Base-by-base conservation (phyloP, 2,113 vertebrate genomes). In the Piprites chloris region DNA sequence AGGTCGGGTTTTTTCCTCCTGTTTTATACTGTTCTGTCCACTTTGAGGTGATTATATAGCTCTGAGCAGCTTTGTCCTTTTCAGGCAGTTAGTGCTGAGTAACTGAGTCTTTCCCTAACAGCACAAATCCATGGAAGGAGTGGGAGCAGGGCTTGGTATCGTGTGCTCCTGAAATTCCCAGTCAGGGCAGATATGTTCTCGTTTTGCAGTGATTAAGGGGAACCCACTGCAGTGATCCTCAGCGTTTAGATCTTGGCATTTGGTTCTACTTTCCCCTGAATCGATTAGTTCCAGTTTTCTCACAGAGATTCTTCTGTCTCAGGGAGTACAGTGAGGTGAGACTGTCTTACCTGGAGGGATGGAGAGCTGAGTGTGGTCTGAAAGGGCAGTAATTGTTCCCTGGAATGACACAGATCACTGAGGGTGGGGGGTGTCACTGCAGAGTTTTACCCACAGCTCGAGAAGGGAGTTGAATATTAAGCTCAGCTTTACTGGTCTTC, bases 61-160 rank as follows among this genome's bases (percentile, higher is more conserved):
- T 95, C 72, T n/a, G 56, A 41, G n/a, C 46, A 81, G 41, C 84
- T 95, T 87, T 87, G 62, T 87, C 35, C 91, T 92, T 86, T 93
- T 28, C 73, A 61, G 83, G 81, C 89, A 53, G 33, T 89, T 81
- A 61, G 37, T 86, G 77, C 87, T 67, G 73, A 93, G 86, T 84
- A 69, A 82, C 58, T 65, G 87, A 91, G 62, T 85, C 87, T 72
- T 67, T 3, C 69, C 66, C 58, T 44, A 5, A 19, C 0, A 37
- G 49, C 78, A 61, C 69, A 65, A 85, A 85, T 72, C 52, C 87
- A 32, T 7, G 0, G 56, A 74, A 75, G 86, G 35, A 77, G 32
- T 58, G 69, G 91, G 81, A 91, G 71, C 74, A 33, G 62, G 26
- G 63, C n/a, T 83, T 39, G 63, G 10, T 12, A 4, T 71, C 49